Conservation (phyloP, 2,797 vertebrate genomes). For the Nothura maculosa region DNA sequence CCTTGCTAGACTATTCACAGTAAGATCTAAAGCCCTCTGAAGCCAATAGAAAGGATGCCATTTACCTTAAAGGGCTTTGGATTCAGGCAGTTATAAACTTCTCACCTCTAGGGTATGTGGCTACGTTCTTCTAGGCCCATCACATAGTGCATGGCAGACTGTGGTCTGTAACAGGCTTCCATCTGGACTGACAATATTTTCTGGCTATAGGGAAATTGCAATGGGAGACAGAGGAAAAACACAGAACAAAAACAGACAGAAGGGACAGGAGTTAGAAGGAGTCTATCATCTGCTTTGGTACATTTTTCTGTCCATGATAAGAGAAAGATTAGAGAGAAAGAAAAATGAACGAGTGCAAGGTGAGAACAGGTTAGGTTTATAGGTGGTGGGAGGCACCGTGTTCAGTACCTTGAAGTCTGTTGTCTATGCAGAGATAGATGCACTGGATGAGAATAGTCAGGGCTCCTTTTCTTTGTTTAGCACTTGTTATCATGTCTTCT, state of each 20-base stretch:
- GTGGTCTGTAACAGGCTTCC: accelerated
- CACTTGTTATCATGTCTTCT: not conserved
- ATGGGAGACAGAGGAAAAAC: not conserved
- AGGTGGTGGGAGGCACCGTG: not conserved
- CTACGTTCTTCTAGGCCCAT: not conserved
- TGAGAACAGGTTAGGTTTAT: not conserved
- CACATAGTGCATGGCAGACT: not conserved
- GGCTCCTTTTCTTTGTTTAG: not conserved
- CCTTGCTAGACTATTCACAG: constrained; percentile 39
- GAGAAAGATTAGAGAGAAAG: not conserved
- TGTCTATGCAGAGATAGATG: not conserved
- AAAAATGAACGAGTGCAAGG: not conserved
- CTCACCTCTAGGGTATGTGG: not conserved
- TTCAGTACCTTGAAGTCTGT: not conserved
- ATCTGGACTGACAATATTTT: not conserved
- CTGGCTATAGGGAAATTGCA: not conserved
- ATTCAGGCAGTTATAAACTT: not conserved
- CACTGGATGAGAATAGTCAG: not conserved
- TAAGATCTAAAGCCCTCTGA: constrained; percentile 2
- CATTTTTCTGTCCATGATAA: not conserved
- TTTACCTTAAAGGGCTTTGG: constrained; percentile 38
- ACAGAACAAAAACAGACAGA: not conserved
- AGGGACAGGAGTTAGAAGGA: not conserved
- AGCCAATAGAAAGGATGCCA: constrained; percentile 28
- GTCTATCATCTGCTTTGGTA: not conserved